phyloP scores from a whole-genome alignment of 2,113 vertebrate species.

The Tautogolabrus adspersus region DNA sequence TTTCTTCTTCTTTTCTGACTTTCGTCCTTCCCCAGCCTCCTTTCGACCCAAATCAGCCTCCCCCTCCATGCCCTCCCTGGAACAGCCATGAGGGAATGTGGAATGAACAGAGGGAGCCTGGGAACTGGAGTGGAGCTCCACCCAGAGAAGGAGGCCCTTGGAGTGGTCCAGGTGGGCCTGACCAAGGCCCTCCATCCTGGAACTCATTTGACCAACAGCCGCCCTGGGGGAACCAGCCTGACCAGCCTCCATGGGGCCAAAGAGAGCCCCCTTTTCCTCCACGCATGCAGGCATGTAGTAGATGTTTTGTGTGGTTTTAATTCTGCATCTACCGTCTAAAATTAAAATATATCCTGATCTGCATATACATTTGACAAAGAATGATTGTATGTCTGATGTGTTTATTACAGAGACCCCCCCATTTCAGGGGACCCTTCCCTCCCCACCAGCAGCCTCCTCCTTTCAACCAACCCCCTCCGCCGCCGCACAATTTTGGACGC shows the following conservation, averaged over 20 bases:
- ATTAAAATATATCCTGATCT: background rate
- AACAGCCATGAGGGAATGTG: conserved; percentile 97
- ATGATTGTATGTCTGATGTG: background rate
- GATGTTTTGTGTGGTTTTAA: background rate
- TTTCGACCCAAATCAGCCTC: conserved; percentile 88
- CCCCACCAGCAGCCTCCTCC: conserved; percentile 97
- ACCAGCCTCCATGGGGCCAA: conserved; percentile 96
- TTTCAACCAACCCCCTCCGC: conserved; percentile 96
- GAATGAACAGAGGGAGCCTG: conserved; percentile 94
- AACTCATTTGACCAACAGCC: conserved; percentile 92
- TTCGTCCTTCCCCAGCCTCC: conserved; percentile 78
- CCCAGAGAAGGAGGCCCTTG: conserved; percentile 88
- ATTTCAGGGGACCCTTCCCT: conserved; percentile 95
- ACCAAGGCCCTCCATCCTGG: conserved; percentile 88
- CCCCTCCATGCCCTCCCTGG: conserved; percentile 97
- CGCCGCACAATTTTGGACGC: conserved; percentile 94
- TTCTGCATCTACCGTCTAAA: background rate
- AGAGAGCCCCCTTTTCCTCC: conserved; percentile 92
- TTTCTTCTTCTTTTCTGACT: conserved; percentile 4
- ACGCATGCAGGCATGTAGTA: conserved; percentile 86
- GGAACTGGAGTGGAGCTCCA: conserved; percentile 89
- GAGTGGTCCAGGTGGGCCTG: conserved; percentile 89
- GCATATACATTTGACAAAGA: background rate
- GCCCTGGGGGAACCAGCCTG: conserved; percentile 92
- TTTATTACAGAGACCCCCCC: conserved; percentile 88